These are phyloP conservation scores for Euzetes globulus DNA, from an alignment of 2,888 invertebrate species.

Conservation along the genomic window DNA sequence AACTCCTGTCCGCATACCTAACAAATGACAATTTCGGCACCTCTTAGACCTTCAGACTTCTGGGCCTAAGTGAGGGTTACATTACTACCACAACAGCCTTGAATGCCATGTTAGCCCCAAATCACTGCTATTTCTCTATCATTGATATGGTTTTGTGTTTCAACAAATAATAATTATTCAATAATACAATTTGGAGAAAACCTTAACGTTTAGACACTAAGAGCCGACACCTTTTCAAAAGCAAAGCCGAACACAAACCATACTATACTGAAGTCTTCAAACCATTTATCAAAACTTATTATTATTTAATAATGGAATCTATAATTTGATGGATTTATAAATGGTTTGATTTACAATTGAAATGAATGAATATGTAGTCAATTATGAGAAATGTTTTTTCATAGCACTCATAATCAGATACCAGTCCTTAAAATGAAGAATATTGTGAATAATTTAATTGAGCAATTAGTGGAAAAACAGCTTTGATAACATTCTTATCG, in stretches of 20 bases:
- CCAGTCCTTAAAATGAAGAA: too few relatives aligned
- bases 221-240: not conserved
- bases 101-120: not conserved
- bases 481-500: too few relatives aligned
- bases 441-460: too few relatives aligned
- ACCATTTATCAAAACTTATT: not conserved
- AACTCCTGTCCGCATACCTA: slow-evolving; percentile 22
- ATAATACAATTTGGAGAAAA: not conserved
- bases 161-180: slow-evolving; percentile 14
- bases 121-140: not conserved
- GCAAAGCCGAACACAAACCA: not conserved
- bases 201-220: not conserved
- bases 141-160: not conserved
- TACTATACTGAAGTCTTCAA: not conserved
- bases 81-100: not conserved
- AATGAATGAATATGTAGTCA: not conserved
- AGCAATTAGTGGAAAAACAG: too few relatives aligned
- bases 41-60: not conserved
- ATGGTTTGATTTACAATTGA: not conserved
- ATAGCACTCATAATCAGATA: too few relatives aligned
- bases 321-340: not conserved
- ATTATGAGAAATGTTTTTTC: not conserved
- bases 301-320: not conserved
- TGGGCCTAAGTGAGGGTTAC: not conserved
- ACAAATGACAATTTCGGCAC: slow-evolving; percentile 28